Evolutionary conservation across 2,797 vertebrate species (phyloP).

Genomic region (Cyprinodon diabolis): DNA sequence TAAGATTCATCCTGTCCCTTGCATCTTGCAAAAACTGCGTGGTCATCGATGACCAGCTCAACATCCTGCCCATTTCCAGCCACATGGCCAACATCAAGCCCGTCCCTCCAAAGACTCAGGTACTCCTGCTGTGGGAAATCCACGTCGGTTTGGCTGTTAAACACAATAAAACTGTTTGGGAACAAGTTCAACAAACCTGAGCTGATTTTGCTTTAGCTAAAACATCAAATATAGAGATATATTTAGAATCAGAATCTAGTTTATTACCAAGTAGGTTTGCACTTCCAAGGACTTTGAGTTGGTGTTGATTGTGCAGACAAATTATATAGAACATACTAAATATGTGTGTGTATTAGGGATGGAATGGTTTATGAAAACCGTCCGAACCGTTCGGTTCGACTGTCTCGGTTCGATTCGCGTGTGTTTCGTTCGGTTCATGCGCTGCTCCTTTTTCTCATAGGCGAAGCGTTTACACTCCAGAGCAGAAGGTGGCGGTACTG

Average conservation of each 20-base stretch:
- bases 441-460: too few species aligned
- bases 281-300: too few species aligned
- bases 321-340: too few species aligned
- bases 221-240: neutral
- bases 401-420: too few species aligned
- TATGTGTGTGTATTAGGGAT: too few species aligned
- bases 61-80: conserved; percentile 93
- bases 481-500: too few species aligned
- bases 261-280: too few species aligned
- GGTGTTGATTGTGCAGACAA: too few species aligned
- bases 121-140: conserved; percentile 41
- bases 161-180: neutral
- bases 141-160: neutral
- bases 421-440: too few species aligned
- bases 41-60: conserved; percentile 95
- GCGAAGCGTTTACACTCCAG: too few species aligned
- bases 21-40: conserved; percentile 94
- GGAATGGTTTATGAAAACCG: too few species aligned
- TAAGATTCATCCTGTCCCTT: conserved; percentile 94
- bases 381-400: too few species aligned
- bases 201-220: neutral
- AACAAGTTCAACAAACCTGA: neutral
- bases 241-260: neutral
- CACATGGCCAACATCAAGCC: conserved; percentile 89
- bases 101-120: conserved; percentile 87